Base-by-base conservation (phyloP, 2,888 invertebrate species). In the Xiphydria camelus region DNA sequence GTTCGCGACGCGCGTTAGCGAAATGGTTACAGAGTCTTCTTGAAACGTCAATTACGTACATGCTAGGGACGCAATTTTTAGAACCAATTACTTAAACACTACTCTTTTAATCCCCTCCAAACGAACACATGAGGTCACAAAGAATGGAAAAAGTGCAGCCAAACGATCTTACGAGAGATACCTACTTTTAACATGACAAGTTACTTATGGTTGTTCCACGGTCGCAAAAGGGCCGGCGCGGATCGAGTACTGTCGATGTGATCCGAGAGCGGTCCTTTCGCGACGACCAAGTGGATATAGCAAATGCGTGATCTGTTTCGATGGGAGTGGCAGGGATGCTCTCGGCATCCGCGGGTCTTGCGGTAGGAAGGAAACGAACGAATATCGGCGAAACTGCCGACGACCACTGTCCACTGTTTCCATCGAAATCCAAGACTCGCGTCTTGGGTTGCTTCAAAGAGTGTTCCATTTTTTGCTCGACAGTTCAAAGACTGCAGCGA, bases 401-500 rank as follows among this genome's bases (percentile, higher is more conserved):
- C 36, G 19, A 51, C 46, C 23, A 50, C 39, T 44, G 45, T 49
- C 46, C 23, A 50, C 39, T 44, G 45, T 49, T 51, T 49, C 50
- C 51, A 58, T 54, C 46, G 33, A 48, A 51, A 43, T 52, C 49
- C 49, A 53, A 55, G 55, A 51, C 55, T 55, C 55, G 59, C 66
- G 64, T 66, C 66, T 42, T 40, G 38, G 45, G 48, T 51, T 60
- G 60, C 61, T 55, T 59, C 58, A 61, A 65, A 59, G 66, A 68
- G 68, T 70, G 71, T 70, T 70, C 71, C 66, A 69, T 63, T 70
- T 53, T 62, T 62, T 66, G 68, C 71, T 66, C 64, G 60, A 66
- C 68, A 70, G 70, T 71, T 58, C 63, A 55, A 72, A 72, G 69
- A 73, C 73, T 73, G 68, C 70, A 68, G 70, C 68, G 70, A 69